Base-by-base conservation (phyloP, 2,888 invertebrate species). In the Marronus borbonicus region DNA sequence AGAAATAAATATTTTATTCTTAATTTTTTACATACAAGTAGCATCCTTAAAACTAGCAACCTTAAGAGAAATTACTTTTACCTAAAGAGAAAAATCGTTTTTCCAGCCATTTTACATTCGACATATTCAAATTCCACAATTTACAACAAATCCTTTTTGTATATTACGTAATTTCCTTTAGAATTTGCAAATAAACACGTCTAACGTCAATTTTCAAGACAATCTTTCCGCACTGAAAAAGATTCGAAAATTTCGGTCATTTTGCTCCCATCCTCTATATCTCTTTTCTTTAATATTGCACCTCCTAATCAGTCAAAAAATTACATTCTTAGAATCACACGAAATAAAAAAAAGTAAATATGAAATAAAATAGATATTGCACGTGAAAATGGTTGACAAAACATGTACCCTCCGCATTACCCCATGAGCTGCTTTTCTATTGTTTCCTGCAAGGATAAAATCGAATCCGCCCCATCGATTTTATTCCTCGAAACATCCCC, bases 191-290 rank as follows among this genome's bases (percentile, higher is more conserved):
- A 3, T 5, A 7, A 5, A 36, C 52, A 17, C 17, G 17, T 17
- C 14, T 12, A 62, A 62, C 62, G 31, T 12, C 31, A 72, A 72
- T 52, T 58, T 58, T 72, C 72, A 58, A 39, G 58, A 3, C 17
- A 58, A 72, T 72, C 72, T 72, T 72, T 72, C 69, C 31, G 52
- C 12, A n/a, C 14, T 7, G 50, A 69, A 69, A 69, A 69, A 69
- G 69, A 69, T 69, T 24, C 69, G 58, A 72, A 72, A 72, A 72
- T 72, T 72, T 58, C 70, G 70, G 31, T 28, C n/a, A 1, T 20
- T 17, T 55, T n/a, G 7, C 0, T 55, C 2, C 17, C 55, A 17
- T 20, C 55, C 17, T 55, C 3, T 36, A 36, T 36, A 36, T 36
- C 55, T 55, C 24, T 24, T 24, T 55, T 55, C 55, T 36, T 8